phyloP scores from a whole-genome alignment of 2,797 vertebrate species.

The Gastrophryne carolinensis region DNA sequence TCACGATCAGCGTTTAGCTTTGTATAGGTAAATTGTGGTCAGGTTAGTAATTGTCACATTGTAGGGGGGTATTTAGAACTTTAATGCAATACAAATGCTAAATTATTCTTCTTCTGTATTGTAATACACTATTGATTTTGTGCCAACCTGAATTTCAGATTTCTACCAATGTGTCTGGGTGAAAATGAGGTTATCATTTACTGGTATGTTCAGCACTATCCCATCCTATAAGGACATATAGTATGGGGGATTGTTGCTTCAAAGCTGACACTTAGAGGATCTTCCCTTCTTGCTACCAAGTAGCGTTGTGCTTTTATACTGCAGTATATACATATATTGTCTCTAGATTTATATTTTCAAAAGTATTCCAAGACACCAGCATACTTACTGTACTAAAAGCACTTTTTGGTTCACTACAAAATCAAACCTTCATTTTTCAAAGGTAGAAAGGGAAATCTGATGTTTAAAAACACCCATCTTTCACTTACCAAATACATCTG shows the following conservation, averaged over 20 bases:
- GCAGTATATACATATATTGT: slow-evolving; percentile 26
- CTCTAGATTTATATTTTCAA: slow-evolving; percentile 33
- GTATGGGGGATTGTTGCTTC: background rate
- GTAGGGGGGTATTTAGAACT: background rate
- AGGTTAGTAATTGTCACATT: background rate
- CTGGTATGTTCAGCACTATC: background rate
- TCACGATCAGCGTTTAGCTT: background rate
- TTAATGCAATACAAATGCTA: background rate
- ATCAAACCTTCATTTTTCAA: background rate
- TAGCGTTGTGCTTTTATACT: slow-evolving; percentile 45
- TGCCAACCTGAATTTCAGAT: slow-evolving; percentile 22
- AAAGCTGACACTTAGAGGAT: slow-evolving; percentile 9
- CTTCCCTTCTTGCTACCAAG: slow-evolving; percentile 45
- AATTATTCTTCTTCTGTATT: background rate
- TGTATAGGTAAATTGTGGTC: background rate
- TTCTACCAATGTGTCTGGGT: slow-evolving; percentile 3
- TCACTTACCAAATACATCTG: background rate
- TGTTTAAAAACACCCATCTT: background rate
- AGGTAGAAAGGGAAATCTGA: slow-evolving; percentile 23
- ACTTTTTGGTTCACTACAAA: slow-evolving; percentile 24
- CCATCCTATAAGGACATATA: background rate
- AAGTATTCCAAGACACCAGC: slow-evolving; percentile 38
- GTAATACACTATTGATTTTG: slow-evolving; percentile 2
- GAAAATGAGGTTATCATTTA: background rate
- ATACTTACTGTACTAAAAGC: slow-evolving; percentile 25